A percentile compares a stretch with the other conserved stretches of the same genome.
These are phyloP conservation scores for Anagyrus pseudococci DNA, from an alignment of 2,888 invertebrate genomes.

Conservation along the genomic window DNA sequence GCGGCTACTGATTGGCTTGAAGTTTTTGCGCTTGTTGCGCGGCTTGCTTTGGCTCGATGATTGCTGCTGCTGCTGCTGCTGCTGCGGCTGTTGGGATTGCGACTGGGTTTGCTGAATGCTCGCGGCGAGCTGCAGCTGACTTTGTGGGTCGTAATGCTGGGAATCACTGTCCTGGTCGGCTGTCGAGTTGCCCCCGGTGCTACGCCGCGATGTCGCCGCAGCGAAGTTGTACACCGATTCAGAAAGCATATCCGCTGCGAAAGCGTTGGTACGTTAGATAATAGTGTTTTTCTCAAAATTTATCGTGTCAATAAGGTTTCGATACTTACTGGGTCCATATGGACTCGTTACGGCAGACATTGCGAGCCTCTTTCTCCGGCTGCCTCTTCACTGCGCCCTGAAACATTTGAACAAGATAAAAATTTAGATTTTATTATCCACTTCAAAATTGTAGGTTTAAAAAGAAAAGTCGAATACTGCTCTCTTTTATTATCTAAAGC, in stretches of 20 bases:
- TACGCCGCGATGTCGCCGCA: slow-evolving; percentile 58
- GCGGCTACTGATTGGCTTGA: slow-evolving; percentile 61
- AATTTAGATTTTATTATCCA: no score
- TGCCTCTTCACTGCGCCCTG: slow-evolving; percentile 57
- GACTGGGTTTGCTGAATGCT: slow-evolving; percentile 43
- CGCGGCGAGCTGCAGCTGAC: slow-evolving; percentile 34
- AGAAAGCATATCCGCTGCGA: slow-evolving; percentile 60
- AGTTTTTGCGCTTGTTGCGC: slow-evolving; percentile 66
- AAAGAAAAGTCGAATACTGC: no score
- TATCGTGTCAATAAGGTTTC: neutral
- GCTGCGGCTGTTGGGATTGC: slow-evolving; percentile 39
- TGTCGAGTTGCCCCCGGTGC: slow-evolving; percentile 42
- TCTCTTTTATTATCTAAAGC: no score
- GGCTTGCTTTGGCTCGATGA: slow-evolving; percentile 55
- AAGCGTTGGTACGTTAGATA: neutral
- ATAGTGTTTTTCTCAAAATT: neutral
- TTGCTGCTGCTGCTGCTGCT: no score
- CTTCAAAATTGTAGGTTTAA: no score
- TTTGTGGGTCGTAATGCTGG: slow-evolving; percentile 35
- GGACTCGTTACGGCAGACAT: slow-evolving; percentile 62
- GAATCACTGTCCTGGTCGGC: slow-evolving; percentile 59
- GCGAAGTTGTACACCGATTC: slow-evolving; percentile 62
- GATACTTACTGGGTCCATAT: slow-evolving; percentile 61
- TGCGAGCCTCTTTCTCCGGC: slow-evolving; percentile 49
- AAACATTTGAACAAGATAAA: slow-evolving; percentile 46